Percentiles rank a stretch among this genome's conserved stretches.
These are phyloP conservation scores for Gambusia affinis DNA, from an alignment of 2,113 vertebrate species.

Conservation along the genomic window DNA sequence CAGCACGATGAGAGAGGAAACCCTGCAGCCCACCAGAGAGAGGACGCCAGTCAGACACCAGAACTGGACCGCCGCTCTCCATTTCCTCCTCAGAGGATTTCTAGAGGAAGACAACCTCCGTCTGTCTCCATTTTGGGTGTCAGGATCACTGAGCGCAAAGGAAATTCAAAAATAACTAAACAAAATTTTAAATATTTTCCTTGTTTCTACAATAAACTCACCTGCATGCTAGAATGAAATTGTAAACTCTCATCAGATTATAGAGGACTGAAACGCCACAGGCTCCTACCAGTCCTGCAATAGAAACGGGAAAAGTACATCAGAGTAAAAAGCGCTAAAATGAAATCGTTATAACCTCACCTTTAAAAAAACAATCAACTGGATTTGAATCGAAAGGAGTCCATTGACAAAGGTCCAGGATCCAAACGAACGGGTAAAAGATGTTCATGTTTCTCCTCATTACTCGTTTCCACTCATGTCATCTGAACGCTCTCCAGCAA, in stretches of 20 bases:
- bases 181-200: background rate
- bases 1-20: slow-evolving; percentile 86
- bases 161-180: background rate
- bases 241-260: slow-evolving; percentile 83
- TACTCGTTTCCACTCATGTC: slow-evolving; percentile 9
- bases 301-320: background rate
- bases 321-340: background rate
- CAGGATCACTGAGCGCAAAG: slow-evolving; percentile 42
- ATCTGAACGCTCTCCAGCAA: background rate
- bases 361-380: slow-evolving; percentile 81
- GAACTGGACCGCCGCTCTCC: slow-evolving; percentile 71
- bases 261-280: slow-evolving; percentile 84
- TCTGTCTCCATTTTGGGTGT: slow-evolving; percentile 23
- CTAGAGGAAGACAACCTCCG: slow-evolving; percentile 6
- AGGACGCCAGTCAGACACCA: slow-evolving; percentile 75
- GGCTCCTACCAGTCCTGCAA: slow-evolving; percentile 82
- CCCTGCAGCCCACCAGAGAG: slow-evolving; percentile 79
- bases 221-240: slow-evolving; percentile 82
- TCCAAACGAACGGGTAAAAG: slow-evolving; percentile 74
- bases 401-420: slow-evolving; percentile 71
- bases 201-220: slow-evolving; percentile 70
- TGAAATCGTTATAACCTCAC: slow-evolving; percentile 67
- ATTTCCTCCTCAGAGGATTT: slow-evolving; percentile 48
- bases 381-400: slow-evolving; percentile 63
- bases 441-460: slow-evolving; percentile 40